Evolutionary conservation across 2,888 invertebrate genomes (phyloP), one percentile per base, ranked within the genome.

Genomic region (Rhagonycha lutea): DNA sequence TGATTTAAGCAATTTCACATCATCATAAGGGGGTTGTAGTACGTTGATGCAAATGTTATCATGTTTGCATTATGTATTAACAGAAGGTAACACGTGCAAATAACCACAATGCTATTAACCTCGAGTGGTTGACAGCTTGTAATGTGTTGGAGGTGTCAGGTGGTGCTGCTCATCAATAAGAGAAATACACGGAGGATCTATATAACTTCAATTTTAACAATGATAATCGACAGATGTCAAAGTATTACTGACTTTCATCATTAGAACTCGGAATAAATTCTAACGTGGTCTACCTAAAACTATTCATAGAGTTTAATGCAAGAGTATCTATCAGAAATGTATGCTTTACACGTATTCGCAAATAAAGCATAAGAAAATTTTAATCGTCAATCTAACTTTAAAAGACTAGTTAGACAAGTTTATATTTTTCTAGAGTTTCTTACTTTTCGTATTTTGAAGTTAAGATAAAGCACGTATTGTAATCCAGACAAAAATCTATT

Each of bases 11-110:
- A 65, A 65, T 65, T 65, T 65, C 63, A 65, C 63, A 65, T 24
- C 26, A 65, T 26, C 63, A 47, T 29, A 73, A 73, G 62, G 62
- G 61, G 73, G n/a, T 61, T 61, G 73, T 61, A 70, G 67, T 72
- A 72, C 63, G 72, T 72, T 63, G 68, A 18, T 73, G 70, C 78
- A 78, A 73, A 75, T 73, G 78, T 72, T 68, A 75, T 32, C 77
- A 72, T 78, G 79, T 80, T 79, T 81, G 80, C 81, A 80, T 81
- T 81, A 81, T 81, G 81, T 81, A 81, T 81, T 81, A 81, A 80
- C 79, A 78, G 76, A 75, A 71, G 70, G 70, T 77, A 79, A 77
- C 79, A 81, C 79, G 81, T 81, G 80, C 81, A 81, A 81, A 81
- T 81, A 81, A 80, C 80, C 80, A 72, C 79, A 80, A 75, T 68